Evolutionary conservation across 2,797 vertebrate genomes (phyloP).

Genomic region (Schizopygopsis malacanthus): DNA sequence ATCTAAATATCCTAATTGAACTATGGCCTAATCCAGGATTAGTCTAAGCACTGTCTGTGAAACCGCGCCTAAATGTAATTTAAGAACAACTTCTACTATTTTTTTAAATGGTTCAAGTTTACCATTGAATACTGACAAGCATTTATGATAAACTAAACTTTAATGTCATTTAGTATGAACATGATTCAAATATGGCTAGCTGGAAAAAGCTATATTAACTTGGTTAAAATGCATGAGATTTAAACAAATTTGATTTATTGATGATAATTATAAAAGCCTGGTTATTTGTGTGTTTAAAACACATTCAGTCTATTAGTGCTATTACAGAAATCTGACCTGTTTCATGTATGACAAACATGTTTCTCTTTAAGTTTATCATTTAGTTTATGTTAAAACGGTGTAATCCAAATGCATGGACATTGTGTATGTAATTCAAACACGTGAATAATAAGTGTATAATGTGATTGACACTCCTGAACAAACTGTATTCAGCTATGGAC

Average conservation of each 20-base stretch:
- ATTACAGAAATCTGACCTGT: too few relatives aligned
- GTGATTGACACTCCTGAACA: neutral
- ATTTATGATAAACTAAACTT: neutral
- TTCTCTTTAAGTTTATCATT: neutral
- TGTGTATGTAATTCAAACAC: neutral
- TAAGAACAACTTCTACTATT: neutral
- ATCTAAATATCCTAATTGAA: too few relatives aligned
- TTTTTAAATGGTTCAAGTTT: neutral
- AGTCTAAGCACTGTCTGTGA: too few relatives aligned
- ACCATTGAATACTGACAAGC: neutral
- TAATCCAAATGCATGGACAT: neutral
- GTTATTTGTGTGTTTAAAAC: too few relatives aligned
- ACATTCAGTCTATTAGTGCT: too few relatives aligned
- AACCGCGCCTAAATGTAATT: neutral
- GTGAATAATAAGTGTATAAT: neutral
- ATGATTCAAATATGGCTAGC: too few relatives aligned
- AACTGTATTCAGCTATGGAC: neutral
- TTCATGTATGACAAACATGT: neutral
- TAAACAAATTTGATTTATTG: too few relatives aligned
- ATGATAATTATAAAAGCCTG: too few relatives aligned
- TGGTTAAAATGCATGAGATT: too few relatives aligned
- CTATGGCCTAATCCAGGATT: too few relatives aligned
- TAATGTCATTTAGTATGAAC: neutral
- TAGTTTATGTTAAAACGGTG: neutral
- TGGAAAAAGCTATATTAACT: too few relatives aligned